These are phyloP conservation scores for Chaunax sp. DNA, from an alignment of 2,797 vertebrate species.

Conservation along the genomic window DNA sequence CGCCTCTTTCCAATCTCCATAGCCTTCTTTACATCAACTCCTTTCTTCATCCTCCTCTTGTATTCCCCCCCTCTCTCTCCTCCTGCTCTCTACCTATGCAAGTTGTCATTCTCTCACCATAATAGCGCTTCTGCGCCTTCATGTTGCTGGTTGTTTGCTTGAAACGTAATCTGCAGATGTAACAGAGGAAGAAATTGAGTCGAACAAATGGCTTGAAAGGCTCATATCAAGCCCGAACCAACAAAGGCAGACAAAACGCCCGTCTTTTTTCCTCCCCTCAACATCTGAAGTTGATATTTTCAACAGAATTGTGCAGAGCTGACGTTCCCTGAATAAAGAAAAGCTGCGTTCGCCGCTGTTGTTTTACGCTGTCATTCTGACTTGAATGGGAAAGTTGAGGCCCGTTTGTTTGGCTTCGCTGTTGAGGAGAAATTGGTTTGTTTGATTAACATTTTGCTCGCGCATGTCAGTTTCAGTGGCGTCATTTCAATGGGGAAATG, in stretches of 20 bases:
- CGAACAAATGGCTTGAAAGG: slow-evolving; percentile 84
- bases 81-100: slow-evolving; percentile 55
- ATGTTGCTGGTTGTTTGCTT: slow-evolving; percentile 79
- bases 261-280: slow-evolving; percentile 70
- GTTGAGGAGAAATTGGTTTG: slow-evolving; percentile 76
- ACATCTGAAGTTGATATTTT: slow-evolving; percentile 83
- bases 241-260: slow-evolving; percentile 83
- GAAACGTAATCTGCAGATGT: slow-evolving; percentile 82
- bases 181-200: slow-evolving; percentile 84
- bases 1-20: slow-evolving; percentile 68
- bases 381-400: slow-evolving; percentile 81
- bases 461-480: slow-evolving; percentile 59
- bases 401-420: slow-evolving; percentile 77
- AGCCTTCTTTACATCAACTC: slow-evolving; percentile 65
- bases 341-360: slow-evolving; percentile 50
- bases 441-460: slow-evolving; percentile 80
- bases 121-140: slow-evolving; percentile 72
- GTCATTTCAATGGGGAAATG: slow-evolving; percentile 59
- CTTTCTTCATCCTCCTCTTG: slow-evolving; percentile 44
- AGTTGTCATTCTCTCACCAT: slow-evolving; percentile 76
- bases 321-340: slow-evolving; percentile 77
- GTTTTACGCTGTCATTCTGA: slow-evolving; percentile 80
- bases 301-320: slow-evolving; percentile 75
- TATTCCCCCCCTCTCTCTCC: slow-evolving; percentile 35
- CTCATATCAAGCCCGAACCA: slow-evolving; percentile 80